Conservation (phyloP, 2,797 vertebrate genomes). For the Phaenicophaeus curvirostris region DNA sequence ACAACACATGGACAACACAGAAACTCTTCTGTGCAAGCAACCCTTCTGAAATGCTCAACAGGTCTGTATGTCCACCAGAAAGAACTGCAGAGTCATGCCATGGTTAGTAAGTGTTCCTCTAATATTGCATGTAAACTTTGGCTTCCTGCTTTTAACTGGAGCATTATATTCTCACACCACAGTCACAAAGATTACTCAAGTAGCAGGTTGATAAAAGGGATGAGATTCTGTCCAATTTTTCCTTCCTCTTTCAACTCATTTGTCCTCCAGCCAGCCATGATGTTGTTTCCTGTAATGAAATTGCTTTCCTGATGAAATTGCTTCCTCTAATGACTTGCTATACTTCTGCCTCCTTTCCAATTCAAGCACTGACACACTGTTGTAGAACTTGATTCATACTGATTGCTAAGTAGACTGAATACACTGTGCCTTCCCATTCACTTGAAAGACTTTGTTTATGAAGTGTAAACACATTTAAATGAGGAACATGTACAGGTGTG, state of each 20-base stretch:
- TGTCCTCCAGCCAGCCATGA: not conserved
- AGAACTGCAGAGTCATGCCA: not conserved
- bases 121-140: not conserved
- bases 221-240: not conserved
- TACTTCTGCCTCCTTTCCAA: not conserved
- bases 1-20: not conserved
- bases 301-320: not conserved
- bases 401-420: slow-evolving; percentile 17
- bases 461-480: slow-evolving; percentile 1
- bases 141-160: not conserved
- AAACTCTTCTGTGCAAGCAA: slow-evolving; percentile 2
- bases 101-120: not conserved
- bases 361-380: not conserved
- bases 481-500: not conserved
- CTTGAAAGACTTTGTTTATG: slow-evolving; percentile 13
- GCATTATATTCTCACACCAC: not conserved
- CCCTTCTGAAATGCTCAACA: not conserved
- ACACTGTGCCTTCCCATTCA: not conserved
- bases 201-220: not conserved
- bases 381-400: not conserved
- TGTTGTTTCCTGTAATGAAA: not conserved
- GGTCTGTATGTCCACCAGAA: not conserved
- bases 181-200: not conserved
- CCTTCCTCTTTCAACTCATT: not conserved
- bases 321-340: not conserved